Base-by-base conservation (phyloP, 2,888 invertebrate genomes). In the Fabriciana adippe region DNA sequence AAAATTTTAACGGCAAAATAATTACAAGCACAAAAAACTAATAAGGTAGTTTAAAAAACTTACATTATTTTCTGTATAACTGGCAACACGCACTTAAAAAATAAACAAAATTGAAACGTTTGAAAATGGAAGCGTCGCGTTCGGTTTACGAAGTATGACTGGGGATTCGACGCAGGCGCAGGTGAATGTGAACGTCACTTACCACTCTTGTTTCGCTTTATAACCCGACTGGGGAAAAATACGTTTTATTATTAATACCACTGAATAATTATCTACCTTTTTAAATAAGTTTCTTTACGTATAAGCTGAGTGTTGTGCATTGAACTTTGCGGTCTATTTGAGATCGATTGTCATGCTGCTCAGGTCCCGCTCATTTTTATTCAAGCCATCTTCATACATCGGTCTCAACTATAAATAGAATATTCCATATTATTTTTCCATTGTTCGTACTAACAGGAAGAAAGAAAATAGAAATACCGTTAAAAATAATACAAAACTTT, bases 251-350 rank as follows among this genome's bases (percentile, higher is more conserved):
- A 76, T 75, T 73, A 79, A 71, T 69, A 72, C 73, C 72, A 69
- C 76, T 76, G 74, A 76, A 76, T 76, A 73, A 77, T 72, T 69
- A 73, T 73, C 71, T 75, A 75, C 68, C 87, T 88, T 69, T 76
- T 82, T 66, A 81, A 90, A 80, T 85, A 78, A 75, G 81, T 82
- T 81, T 88, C 83, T 76, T 77, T 85, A 81, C 35, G 16, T 84
- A 85, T 41, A 55, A 41, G 35, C 8, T 55, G 59, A 59, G 59
- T 55, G 60, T 66, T 90, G 90, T 86, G 85, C 91, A 80, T 86
- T 92, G 92, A 92, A 92, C 92, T 90, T 90, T 87, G 83, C 83
- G 81, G 83, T 80, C 81, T 82, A 83, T 85, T 85, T 88, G 81
- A 86, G 84, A 82, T 74, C 78, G 71, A 84, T 87, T 88, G 85